Evolutionary conservation across 35 echinoderm and acorn worm genomes (phyloP), one percentile per base, ranked within the genome.

Genomic region (Heliocidaris erythrogramma): DNA sequence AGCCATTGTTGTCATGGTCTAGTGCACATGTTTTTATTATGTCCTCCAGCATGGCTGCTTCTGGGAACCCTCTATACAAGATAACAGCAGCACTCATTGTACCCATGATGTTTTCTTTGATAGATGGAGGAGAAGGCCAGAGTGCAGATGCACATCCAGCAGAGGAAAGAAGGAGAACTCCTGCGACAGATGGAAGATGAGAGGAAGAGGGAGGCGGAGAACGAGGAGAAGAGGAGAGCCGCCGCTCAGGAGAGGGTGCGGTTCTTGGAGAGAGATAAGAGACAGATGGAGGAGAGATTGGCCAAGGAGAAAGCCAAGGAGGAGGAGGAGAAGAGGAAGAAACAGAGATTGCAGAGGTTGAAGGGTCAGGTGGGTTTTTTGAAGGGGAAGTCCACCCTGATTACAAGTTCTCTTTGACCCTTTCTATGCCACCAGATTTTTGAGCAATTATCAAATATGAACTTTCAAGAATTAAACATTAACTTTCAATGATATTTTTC

Each of bases 221-320:
- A 13, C 17, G 97, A 97, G 85, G 97, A 98, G 86, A 98, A 97
- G 94, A 97, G 91, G 86, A 47, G 88, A 35, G 16, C 52, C 2
- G 78, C 94, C 27, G 84, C 86, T 31, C 95, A 96, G 61, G 96
- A 98, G 85, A 93, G 94, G 85, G 85, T 60, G 24, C 97, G 97
- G 91, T 98, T 97, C 95, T 90, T 90, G 48, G 97, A 98, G 94
- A 96, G 97, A 49, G 97, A 98, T 48, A 85, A 88, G 32, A 50
- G 92, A 24, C 92, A 94, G 90, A 93, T 96, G 84, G 96, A 98
- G 49, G 96, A 96, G 59, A 97, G 93, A 89, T 48, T 93, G 60
- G 86, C 94, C 32, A 97, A 90, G 71, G 95, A 96, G 92, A 97
- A 96, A 42, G 95, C 96, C 12, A 97, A 94, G 59, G 95, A 95